phyloP scores from a whole-genome alignment of 2,888 invertebrate species.

The Leptopilina syphax region DNA sequence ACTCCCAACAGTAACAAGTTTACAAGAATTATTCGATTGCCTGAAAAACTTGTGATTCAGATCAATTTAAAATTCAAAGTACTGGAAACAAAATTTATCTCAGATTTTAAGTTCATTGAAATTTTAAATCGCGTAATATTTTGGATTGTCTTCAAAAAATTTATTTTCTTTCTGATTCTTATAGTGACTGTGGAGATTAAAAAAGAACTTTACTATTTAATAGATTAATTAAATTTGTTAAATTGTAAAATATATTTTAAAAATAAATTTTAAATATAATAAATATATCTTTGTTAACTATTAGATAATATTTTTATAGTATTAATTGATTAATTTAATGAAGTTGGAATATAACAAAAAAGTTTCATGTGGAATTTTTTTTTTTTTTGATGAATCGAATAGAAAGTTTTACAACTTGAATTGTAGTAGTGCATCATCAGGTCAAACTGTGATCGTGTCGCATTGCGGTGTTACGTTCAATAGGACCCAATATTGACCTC shows the following conservation, averaged over 20 bases:
- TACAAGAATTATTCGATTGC: neutral
- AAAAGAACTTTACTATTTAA: too few species aligned
- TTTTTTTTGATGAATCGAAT: conserved; percentile 42
- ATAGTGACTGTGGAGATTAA: too few species aligned
- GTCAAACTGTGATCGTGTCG: conserved; percentile 68
- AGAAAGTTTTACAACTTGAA: conserved; percentile 52
- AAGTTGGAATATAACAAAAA: conserved; percentile 51
- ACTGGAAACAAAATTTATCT: conserved; percentile 8
- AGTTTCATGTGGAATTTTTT: conserved; percentile 47
- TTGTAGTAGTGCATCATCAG: conserved; percentile 59
- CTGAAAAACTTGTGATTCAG: neutral
- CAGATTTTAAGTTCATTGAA: conserved; percentile 11
- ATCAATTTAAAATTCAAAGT: neutral
- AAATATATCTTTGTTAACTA: too few species aligned
- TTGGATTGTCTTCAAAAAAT: neutral
- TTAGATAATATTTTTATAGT: too few species aligned
- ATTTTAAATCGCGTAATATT: neutral
- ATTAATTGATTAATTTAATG: too few species aligned
- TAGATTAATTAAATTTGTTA: too few species aligned
- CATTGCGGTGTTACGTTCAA: conserved; percentile 72
- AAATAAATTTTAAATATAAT: too few species aligned
- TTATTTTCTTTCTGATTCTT: neutral
- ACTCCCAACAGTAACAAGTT: neutral
- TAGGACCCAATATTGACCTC: conserved; percentile 65
- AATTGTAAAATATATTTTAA: too few species aligned